phyloP scores from a whole-genome alignment of 2,888 invertebrate species.

The Nasonovia ribisnigri region DNA sequence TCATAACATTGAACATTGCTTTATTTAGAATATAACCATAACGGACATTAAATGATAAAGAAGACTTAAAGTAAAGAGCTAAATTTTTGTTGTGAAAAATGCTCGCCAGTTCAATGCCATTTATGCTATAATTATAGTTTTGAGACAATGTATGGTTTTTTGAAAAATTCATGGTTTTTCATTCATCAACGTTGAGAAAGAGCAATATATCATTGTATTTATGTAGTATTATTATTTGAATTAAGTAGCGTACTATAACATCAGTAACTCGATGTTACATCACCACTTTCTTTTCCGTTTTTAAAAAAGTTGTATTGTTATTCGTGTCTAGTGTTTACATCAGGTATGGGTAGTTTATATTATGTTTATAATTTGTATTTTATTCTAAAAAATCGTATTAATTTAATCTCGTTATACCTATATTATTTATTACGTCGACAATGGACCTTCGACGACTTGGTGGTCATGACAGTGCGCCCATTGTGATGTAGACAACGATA shows the following conservation, averaged over 20 bases:
- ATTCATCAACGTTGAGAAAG: no score
- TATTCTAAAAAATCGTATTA: constrained; percentile 35
- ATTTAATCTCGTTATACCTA: constrained; percentile 28
- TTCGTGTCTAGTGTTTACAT: constrained; percentile 12
- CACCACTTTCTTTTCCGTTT: not conserved
- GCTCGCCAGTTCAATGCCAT: no score
- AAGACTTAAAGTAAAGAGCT: no score
- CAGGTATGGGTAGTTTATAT: not conserved
- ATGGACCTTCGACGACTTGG: constrained; percentile 29
- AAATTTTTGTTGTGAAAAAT: no score
- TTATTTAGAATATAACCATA: no score
- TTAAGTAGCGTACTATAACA: no score
- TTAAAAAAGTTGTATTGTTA: not conserved
- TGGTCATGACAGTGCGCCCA: constrained; percentile 25
- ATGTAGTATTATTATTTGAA: not conserved
- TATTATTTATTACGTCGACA: constrained; percentile 41
- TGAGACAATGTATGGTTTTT: no score
- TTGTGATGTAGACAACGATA: constrained; percentile 41
- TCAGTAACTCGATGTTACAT: not conserved
- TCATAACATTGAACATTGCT: no score
- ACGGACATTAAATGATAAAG: no score
- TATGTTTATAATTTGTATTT: not conserved
- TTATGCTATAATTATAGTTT: no score
- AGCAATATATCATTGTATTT: not conserved
- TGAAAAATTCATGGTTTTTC: no score